A percentile compares a stretch with the other conserved stretches of the same genome.
phyloP scores from a whole-genome alignment of 2,888 invertebrate species.

The Volucella zonaria region DNA sequence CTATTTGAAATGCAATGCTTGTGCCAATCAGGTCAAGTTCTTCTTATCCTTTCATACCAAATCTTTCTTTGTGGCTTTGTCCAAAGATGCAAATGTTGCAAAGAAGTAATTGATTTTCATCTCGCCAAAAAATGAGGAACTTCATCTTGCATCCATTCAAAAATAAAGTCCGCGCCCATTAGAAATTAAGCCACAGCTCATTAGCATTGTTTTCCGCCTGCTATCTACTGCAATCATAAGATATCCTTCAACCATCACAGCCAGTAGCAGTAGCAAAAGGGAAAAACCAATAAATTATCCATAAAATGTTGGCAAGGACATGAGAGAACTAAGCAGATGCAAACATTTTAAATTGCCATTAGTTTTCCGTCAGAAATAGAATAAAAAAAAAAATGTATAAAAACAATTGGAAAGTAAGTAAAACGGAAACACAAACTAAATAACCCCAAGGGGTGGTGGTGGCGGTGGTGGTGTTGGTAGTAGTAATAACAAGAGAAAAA shows the following conservation, averaged over 20 bases:
- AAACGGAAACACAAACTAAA: constrained; percentile 5
- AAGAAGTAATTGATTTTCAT: too few species aligned
- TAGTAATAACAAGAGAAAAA: constrained; percentile 20
- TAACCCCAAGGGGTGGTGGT: not conserved
- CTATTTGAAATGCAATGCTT: too few species aligned
- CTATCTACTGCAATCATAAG: not conserved
- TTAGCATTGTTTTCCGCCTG: not conserved
- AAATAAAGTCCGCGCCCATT: too few species aligned
- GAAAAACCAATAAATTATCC: constrained; percentile 24
- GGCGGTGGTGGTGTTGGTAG: constrained; percentile 11
- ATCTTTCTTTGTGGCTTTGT: too few species aligned
- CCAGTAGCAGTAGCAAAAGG: not conserved
- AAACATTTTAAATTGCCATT: constrained; percentile 37
- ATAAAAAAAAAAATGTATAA: constrained; percentile 16
- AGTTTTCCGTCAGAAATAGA: constrained; percentile 15
- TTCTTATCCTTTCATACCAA: too few species aligned
- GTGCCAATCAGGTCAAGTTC: too few species aligned
- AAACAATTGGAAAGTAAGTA: constrained; percentile 12
- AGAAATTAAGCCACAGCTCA: not conserved
- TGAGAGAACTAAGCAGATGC: constrained; percentile 42
- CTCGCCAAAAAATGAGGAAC: too few species aligned
- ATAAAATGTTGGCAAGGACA: constrained; percentile 4
- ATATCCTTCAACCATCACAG: constrained; percentile 16
- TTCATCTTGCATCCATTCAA: too few species aligned
- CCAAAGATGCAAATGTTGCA: too few species aligned